Evolutionary conservation across 2,113 vertebrate genomes (phyloP).

Genomic region (Lamprologus ornatipinnis): DNA sequence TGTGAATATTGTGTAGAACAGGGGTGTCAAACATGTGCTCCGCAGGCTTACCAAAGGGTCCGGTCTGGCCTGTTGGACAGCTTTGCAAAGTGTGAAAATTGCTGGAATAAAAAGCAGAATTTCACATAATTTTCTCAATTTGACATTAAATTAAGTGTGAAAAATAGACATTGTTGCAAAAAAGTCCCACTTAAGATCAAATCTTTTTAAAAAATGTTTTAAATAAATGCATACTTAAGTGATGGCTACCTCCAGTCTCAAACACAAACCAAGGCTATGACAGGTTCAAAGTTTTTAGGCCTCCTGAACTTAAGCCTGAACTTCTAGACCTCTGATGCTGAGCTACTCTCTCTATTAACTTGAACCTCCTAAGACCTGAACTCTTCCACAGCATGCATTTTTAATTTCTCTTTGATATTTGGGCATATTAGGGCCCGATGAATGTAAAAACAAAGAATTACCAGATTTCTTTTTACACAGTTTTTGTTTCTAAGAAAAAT

Average conservation of each 20-base stretch:
- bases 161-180: neutral
- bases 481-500: neutral
- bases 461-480: rapidly evolving
- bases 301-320: rapidly evolving
- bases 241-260: neutral
- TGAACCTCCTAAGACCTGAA: neutral
- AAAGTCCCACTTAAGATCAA: neutral
- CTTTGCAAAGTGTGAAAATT: neutral
- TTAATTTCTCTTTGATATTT: neutral
- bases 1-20: neutral
- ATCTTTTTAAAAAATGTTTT: neutral
- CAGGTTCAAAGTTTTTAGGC: neutral
- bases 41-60: neutral
- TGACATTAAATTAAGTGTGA: neutral
- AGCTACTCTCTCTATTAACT: neutral
- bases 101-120: rapidly evolving
- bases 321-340: neutral
- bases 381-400: neutral
- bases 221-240: neutral
- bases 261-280: neutral
- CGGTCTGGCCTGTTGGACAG: neutral
- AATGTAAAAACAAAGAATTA: neutral
- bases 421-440: rapidly evolving
- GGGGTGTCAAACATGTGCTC: neutral
- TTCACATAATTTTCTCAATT: neutral